phyloP scores from a whole-genome alignment of 2,113 vertebrate genomes.

The Colistium nudipinnis region DNA sequence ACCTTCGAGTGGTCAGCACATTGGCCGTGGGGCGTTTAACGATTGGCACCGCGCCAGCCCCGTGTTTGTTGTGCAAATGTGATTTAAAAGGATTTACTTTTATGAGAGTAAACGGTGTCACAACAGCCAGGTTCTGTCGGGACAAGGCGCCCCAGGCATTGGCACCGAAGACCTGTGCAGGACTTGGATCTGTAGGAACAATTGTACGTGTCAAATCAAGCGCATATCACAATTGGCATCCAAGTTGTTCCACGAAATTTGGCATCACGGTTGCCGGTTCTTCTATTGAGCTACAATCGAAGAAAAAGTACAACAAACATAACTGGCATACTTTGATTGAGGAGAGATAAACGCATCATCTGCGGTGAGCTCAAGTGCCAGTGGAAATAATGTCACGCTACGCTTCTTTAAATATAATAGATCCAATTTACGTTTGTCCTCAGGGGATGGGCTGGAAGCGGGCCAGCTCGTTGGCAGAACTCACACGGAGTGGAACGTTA shows the following conservation, averaged over 20 bases:
- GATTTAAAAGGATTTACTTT: slow-evolving; percentile 47
- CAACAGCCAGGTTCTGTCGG: slow-evolving; percentile 36
- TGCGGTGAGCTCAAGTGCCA: slow-evolving; percentile 15
- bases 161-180: slow-evolving; percentile 31
- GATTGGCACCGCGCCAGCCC: slow-evolving; percentile 4
- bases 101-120: slow-evolving; percentile 29
- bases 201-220: slow-evolving; percentile 27
- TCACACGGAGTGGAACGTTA: background rate
- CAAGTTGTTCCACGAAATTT: slow-evolving; percentile 26
- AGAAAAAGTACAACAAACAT: no score
- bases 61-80: slow-evolving; percentile 30
- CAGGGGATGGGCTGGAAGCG: slow-evolving; percentile 10
- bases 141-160: slow-evolving; percentile 30
- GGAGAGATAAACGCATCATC: background rate
- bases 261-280: slow-evolving; percentile 17
- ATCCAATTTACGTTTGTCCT: slow-evolving; percentile 17
- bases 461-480: slow-evolving; percentile 2
- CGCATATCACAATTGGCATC: slow-evolving; percentile 28
- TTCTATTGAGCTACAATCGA: background rate
- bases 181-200: slow-evolving; percentile 40
- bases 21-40: background rate
- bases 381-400: slow-evolving; percentile 35
- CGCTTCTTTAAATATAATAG: slow-evolving; percentile 1
- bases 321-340: slow-evolving; percentile 10
- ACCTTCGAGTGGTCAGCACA: background rate